Conservation (phyloP, 1,140 invertebrate species). For the Trichonephila clavata region DNA sequence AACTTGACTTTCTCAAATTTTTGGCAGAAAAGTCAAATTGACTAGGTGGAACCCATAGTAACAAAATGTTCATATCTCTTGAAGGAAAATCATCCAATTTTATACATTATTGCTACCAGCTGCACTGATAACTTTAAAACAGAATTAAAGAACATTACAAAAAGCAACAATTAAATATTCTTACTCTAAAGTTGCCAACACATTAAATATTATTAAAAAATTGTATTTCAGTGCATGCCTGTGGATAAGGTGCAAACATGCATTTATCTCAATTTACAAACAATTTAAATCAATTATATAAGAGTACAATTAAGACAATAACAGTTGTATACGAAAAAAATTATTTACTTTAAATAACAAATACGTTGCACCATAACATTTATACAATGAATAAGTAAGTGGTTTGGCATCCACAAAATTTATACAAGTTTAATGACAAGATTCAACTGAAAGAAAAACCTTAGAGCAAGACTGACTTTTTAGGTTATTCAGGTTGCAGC, state of each 20-base stretch:
- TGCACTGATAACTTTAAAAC: neutral
- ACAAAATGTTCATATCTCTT: neutral
- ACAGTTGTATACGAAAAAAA: neutral
- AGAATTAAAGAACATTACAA: neutral
- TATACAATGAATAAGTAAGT: slow-evolving; percentile 35
- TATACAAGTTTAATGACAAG: neutral
- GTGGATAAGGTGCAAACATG: neutral
- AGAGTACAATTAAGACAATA: neutral
- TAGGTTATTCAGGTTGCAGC: neutral
- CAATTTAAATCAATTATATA: neutral
- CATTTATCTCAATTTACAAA: neutral
- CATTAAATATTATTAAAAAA: neutral
- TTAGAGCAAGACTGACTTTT: neutral
- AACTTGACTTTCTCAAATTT: slow-evolving; percentile 17
- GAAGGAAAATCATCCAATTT: neutral
- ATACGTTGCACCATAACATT: slow-evolving; percentile 46
- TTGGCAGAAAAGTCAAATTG: slow-evolving; percentile 27
- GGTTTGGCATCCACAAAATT: slow-evolving; percentile 45
- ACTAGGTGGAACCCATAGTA: neutral
- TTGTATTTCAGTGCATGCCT: neutral
- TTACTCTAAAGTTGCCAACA: neutral
- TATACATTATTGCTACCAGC: neutral
- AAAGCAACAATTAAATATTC: neutral
- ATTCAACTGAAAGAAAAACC: neutral
- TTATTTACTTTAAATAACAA: slow-evolving; percentile 27